Base-by-base conservation (phyloP, 2,888 invertebrate genomes). In the Stictocephala bisonia region DNA sequence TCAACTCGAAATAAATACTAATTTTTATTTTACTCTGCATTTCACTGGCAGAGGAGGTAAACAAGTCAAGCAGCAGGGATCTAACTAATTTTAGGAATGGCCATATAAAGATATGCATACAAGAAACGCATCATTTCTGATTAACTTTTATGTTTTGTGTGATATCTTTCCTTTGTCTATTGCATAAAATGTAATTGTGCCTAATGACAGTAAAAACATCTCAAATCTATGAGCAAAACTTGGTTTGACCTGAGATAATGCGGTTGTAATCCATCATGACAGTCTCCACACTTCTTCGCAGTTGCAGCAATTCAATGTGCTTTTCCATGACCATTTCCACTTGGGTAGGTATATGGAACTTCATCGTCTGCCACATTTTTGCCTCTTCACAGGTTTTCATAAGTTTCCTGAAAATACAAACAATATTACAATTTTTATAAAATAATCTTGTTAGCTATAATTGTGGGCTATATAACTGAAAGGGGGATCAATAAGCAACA, bases 231-330 rank as follows among this genome's bases (percentile, higher is more conserved):
- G n/a, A n/a, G n/a, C n/a, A n/a, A n/a, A n/a, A n/a, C n/a, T n/a
- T n/a, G n/a, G n/a, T n/a, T n/a, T 73, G 76, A 84, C 84, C 81
- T 70, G 85, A 87, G 50, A 95, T 83, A 51, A 95, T 93, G 81
- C 90, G 89, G 83, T 94, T 94, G 83, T 93, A 94, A 29, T 91
- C 90, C 53, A 90, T 86, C 0, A 91, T 91, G 0, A 94, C 90
- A 0, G 89, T 88, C 24, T 92, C 79, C 0, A 93, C 91, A 78
- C 89, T 91, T 79, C 93, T 91, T 78, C 89, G 91, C 0, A 92
- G 87, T 74, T 88, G 88, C 7, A 27, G 24, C 27, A 71, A 15
- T 11, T 58, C 22, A n/a, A 11, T 2, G 40, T 71, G 40, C 11
- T 60, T 51, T 22, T 72, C 70, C 50, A 74, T 18, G 2, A 76